Conservation (phyloP, 2,797 vertebrate genomes). For the Alectoris magna region DNA sequence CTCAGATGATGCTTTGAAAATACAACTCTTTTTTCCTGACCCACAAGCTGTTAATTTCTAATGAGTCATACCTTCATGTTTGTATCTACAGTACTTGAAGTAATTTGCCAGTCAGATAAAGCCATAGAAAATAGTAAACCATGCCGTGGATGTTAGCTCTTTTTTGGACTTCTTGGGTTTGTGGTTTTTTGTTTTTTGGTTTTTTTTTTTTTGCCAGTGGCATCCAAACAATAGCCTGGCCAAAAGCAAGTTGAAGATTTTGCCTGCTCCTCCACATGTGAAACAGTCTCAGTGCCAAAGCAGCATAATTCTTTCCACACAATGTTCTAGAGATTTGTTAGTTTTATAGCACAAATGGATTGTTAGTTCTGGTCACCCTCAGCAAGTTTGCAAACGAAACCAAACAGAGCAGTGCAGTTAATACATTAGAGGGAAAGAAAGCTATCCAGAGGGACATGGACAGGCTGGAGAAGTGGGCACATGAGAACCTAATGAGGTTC, state of each 20-base stretch:
- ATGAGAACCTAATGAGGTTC: no score
- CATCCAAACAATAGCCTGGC: neutral
- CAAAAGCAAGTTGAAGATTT: neutral
- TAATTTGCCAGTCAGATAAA: neutral
- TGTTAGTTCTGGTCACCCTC: no score
- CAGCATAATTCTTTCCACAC: neutral
- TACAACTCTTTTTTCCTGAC: neutral
- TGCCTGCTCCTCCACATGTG: rapidly evolving
- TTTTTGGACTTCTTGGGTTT: neutral
- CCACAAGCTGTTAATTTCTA: neutral
- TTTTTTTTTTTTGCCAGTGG: neutral
- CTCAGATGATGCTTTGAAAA: neutral
- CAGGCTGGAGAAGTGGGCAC: no score
- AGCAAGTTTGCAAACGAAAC: no score
- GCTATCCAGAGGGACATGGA: no score
- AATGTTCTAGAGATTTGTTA: neutral
- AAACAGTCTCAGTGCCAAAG: neutral
- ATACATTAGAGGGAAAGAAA: no score
- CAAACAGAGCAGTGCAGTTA: no score
- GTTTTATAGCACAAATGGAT: neutral
- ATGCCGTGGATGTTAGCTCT: neutral
- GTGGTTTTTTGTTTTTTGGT: no score
- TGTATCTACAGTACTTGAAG: neutral
- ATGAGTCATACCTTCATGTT: neutral
- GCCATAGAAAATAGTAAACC: neutral